Base-by-base conservation (phyloP, 2,797 vertebrate genomes). In the Galaxias olidus region DNA sequence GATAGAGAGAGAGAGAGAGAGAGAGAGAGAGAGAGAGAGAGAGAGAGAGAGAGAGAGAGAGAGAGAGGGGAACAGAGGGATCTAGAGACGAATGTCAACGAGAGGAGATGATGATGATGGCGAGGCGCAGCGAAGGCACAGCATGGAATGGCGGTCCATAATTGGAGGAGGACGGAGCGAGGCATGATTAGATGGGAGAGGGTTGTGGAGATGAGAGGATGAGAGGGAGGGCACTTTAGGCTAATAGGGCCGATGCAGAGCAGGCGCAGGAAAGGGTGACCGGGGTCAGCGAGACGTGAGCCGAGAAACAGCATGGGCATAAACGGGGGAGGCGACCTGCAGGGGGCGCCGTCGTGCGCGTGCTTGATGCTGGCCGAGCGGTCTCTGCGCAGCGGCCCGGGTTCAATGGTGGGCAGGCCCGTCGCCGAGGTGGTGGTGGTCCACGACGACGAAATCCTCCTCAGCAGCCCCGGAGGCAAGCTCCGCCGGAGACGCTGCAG, bases 351-450 rank as follows among this genome's bases (percentile, higher is more conserved):
- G 48, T 99, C 96, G 0, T 94, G 87, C 69, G 80, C 79, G 46
- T 91, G 89, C 86, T 97, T 98, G 86, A 95, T 93, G 92, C 95
- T 98, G 80, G 93, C 91, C 9, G 94, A 94, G 53, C 95, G 95
- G 82, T 98, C 96, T 65, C 96, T 88, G 67, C 94, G 88, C 3
- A 98, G 93, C 0, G 96, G 95, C 5, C 95, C 96, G 0, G 97
- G 96, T 80, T 99, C 97, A 44, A 99, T 88, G 15, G 97, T 97
- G 17, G 97, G 97, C 15, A 99, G 79, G 10, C 97, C 97, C 0
- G 97, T 99, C 65, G 97, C 97, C 14, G 97, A 99, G 10, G 97
- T 99, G 78, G 97, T 99, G 0, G 97, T 99, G 55, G 97, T 99
- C 97, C 97, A 99, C 0, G 96, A 95, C 0, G 97, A 99, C 0